phyloP scores from a whole-genome alignment of 1,140 invertebrate species.

The Steinernema khuongi region DNA sequence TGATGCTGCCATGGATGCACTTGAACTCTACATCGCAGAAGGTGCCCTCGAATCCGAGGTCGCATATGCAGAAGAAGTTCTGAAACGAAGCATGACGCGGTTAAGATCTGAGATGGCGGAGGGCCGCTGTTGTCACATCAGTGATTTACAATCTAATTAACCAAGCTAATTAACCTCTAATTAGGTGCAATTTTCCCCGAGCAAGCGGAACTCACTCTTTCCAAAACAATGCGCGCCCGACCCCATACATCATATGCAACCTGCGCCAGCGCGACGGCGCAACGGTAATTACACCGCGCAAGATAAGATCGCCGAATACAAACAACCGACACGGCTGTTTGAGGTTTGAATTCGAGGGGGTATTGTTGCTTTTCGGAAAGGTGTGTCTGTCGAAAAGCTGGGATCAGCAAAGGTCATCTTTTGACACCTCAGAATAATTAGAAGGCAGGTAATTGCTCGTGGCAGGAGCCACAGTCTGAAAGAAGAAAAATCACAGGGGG shows the following conservation, averaged over 20 bases:
- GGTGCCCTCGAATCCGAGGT: constrained; percentile 33
- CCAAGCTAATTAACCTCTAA: constrained; percentile 5
- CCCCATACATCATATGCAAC: constrained; percentile 15
- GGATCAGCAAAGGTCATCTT: too few relatives aligned
- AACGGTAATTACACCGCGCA: constrained; percentile 10
- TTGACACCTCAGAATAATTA: too few relatives aligned
- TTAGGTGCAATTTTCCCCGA: constrained; percentile 8
- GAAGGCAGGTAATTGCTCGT: too few relatives aligned
- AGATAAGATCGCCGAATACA: constrained; percentile 3
- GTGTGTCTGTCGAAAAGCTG: too few relatives aligned
- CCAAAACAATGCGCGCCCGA: constrained; percentile 4
- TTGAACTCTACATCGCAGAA: constrained; percentile 32
- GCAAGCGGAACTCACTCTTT: not conserved
- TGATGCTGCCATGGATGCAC: constrained; percentile 25
- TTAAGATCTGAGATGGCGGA: not conserved
- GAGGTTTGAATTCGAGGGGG: too few relatives aligned
- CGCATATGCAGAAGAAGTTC: constrained; percentile 30
- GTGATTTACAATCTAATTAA: constrained; percentile 13
- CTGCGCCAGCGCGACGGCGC: not conserved
- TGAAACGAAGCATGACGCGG: not conserved
- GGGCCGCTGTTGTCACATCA: not conserved
- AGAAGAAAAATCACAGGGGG: too few relatives aligned
- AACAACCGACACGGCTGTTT: not conserved
- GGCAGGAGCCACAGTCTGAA: too few relatives aligned
- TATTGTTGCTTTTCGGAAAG: too few relatives aligned